Evolutionary conservation across 2,113 vertebrate species (phyloP), one percentile per base, ranked within the genome.

Genomic region (Chaetops frenatus): DNA sequence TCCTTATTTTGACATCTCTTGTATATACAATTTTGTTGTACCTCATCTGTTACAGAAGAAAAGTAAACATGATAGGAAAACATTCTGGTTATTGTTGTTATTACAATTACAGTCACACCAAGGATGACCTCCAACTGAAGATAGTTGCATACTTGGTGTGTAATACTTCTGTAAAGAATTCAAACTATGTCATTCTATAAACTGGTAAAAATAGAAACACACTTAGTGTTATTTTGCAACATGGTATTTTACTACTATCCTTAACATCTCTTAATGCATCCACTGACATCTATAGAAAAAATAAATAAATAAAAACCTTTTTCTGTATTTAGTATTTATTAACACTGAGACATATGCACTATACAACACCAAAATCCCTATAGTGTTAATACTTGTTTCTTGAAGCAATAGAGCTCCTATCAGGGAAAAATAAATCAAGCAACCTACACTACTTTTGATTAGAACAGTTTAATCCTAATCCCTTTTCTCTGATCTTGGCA

Each of bases 401-500:
- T 94, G 89, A 95, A 97, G 80, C 23, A 92, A 94, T 96, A 80
- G 48, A 94, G 31, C 77, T 80, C 62, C 86, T 95, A 77, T 92
- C 57, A 65, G 51, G 25, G 65, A 85, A 96, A 92, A 96, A 38
- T 60, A 71, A 94, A 94, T 95, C 27, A 53, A 24, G 8, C 22
- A 81, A 61, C 23, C 33, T 61, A 87, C 48, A 92, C 18, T 74
- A 89, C 64, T 91, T 94, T 96, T 98, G 96, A 98, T 98, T 98
- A 98, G 95, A 97, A 96, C 91, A 96, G 97, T 97, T 98, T 98
- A 98, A 98, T 97, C 97, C 95, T 98, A 99, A 99, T 99, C 98
- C 98, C 62, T 94, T 98, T 98, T 98, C 97, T 98, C 98, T 98
- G 98, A 99, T 99, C 97, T 98, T 98, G 96, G 96, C 97, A 98